These are phyloP conservation scores for Eueremaeus valkanovi DNA, from an alignment of 2,888 invertebrate species.

Conservation along the genomic window DNA sequence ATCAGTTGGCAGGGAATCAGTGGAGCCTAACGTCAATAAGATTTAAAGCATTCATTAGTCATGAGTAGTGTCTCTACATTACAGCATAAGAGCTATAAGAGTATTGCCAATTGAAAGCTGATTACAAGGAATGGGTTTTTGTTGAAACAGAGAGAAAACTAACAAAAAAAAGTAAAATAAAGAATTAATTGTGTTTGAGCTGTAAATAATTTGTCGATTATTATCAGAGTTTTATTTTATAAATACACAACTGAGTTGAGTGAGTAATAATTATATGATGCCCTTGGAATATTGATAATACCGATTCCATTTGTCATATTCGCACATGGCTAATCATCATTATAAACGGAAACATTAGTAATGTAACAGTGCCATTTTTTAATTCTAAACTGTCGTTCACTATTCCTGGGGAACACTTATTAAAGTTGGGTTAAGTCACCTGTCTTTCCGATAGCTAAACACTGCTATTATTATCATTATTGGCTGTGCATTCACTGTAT, in stretches of 20 bases:
- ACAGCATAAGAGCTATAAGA: neutral
- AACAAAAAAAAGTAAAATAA: neutral
- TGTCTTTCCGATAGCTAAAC: neutral
- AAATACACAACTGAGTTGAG: neutral
- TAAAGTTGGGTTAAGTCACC: neutral
- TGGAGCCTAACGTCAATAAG: neutral
- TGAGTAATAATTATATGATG: neutral
- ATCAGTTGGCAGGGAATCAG: neutral
- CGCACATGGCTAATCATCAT: constrained; percentile 24
- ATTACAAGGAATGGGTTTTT: neutral
- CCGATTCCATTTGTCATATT: constrained; percentile 26
- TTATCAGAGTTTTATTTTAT: neutral
- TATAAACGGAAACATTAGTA: constrained; percentile 33
- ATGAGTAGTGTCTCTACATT: neutral
- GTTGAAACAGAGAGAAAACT: neutral
- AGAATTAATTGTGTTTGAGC: constrained; percentile 6
- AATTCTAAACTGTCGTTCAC: constrained; percentile 14
- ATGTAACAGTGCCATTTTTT: no score
- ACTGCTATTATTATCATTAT: neutral
- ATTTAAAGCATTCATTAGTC: constrained; percentile 5
- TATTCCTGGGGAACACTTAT: neutral
- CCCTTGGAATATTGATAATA: constrained; percentile 31
- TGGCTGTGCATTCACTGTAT: neutral
- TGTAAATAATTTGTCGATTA: constrained; percentile 15
- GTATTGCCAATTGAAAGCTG: neutral